Evolutionary conservation across 2,797 vertebrate species (phyloP).

Genomic region (Darevskia mixta): DNA sequence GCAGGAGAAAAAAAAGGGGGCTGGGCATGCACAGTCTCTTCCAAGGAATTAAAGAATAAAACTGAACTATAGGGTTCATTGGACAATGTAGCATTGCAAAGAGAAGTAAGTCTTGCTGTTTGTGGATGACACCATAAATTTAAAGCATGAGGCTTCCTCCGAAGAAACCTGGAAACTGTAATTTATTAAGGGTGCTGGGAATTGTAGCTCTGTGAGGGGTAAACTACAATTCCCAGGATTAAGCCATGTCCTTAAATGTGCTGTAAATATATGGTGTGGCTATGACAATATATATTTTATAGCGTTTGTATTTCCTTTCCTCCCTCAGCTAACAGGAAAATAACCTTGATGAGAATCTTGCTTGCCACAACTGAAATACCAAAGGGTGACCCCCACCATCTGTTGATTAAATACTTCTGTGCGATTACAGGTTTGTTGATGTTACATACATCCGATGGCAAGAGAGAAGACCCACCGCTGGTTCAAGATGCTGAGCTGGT

Average conservation of each 20-base stretch:
- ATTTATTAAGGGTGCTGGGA: too few relatives aligned
- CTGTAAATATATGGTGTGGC: too few relatives aligned
- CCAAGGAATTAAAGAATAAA: not conserved
- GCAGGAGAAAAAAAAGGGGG: not conserved
- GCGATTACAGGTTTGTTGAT: conserved; percentile 80
- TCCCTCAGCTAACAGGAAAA: too few relatives aligned
- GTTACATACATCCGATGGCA: conserved; percentile 57
- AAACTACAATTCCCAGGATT: too few relatives aligned
- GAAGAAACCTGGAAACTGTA: too few relatives aligned
- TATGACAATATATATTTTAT: too few relatives aligned
- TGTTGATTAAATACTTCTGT: conserved; percentile 32
- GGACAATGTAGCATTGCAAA: not conserved
- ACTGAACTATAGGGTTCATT: not conserved
- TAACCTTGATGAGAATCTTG: not conserved
- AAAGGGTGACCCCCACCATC: conserved; percentile 12
- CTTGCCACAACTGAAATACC: not conserved
- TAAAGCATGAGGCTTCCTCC: too few relatives aligned
- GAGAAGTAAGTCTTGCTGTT: too few relatives aligned
- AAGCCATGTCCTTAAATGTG: too few relatives aligned
- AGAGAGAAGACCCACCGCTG: conserved; percentile 78
- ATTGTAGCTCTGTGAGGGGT: too few relatives aligned
- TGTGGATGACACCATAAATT: too few relatives aligned
- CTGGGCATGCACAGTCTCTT: not conserved
- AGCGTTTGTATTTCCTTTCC: not conserved
- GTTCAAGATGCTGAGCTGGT: conserved; percentile 75